These are phyloP conservation scores for Bellardia pandia DNA, from an alignment of 2,888 invertebrate genomes.

Conservation along the genomic window DNA sequence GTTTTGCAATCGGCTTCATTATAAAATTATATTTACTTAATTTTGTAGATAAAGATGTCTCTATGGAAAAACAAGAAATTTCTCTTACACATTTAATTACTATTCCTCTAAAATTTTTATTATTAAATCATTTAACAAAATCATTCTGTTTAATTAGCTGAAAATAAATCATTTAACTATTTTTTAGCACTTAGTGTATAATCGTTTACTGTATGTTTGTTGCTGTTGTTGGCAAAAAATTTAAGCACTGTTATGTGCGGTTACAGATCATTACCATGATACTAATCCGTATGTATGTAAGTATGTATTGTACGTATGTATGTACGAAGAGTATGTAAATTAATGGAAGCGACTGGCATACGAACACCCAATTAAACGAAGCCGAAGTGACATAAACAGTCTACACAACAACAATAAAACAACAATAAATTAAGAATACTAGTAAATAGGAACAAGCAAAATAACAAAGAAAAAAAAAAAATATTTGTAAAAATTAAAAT, in stretches of 20 bases:
- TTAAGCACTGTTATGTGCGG: conserved; percentile 54
- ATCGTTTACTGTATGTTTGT: background rate
- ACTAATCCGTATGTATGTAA: conserved; percentile 15
- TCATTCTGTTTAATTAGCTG: too few relatives aligned
- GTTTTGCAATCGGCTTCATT: too few relatives aligned
- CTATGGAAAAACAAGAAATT: too few relatives aligned
- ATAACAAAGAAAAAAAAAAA: conserved; percentile 12
- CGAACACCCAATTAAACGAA: conserved; percentile 59
- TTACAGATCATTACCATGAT: conserved; percentile 69
- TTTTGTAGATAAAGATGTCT: too few relatives aligned
- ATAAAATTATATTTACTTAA: too few relatives aligned
- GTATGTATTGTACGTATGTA: conserved; percentile 12
- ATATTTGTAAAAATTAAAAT: conserved; percentile 32
- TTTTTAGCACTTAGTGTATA: conserved; percentile 27
- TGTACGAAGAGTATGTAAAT: conserved; percentile 46
- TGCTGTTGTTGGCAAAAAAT: background rate
- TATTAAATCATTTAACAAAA: too few relatives aligned
- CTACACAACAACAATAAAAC: conserved; percentile 18
- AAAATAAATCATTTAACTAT: background rate
- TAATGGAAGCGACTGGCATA: conserved; percentile 55
- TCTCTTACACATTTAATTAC: too few relatives aligned
- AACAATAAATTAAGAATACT: conserved; percentile 32
- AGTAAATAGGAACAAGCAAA: conserved; percentile 24
- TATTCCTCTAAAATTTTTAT: too few relatives aligned
- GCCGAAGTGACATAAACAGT: conserved; percentile 54